Percentiles rank a stretch among this genome's conserved stretches.
Evolutionary conservation across 2,113 vertebrate genomes (phyloP).

Genomic region (Motacilla alba): DNA sequence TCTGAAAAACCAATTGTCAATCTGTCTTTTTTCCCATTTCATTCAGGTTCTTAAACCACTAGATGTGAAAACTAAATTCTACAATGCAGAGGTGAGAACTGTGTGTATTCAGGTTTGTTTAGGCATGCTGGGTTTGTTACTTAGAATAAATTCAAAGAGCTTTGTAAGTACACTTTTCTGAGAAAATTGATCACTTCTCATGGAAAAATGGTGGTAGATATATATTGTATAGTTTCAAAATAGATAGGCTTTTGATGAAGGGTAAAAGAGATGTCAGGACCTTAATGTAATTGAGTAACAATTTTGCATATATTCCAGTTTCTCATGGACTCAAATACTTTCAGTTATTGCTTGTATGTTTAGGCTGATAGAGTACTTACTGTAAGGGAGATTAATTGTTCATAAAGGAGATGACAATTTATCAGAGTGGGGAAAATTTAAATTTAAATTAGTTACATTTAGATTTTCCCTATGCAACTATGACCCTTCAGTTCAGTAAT

Average conservation of each 20-base stretch:
- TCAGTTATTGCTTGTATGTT: not conserved
- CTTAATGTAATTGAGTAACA: not conserved
- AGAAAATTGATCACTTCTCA: not conserved
- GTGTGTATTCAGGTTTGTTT: not conserved
- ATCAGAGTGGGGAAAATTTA: not conserved
- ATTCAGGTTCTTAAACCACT: constrained; percentile 95
- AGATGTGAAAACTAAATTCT: constrained; percentile 99
- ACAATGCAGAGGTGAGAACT: constrained; percentile 90
- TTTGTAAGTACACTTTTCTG: not conserved
- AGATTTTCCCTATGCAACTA: not conserved
- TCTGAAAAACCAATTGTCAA: constrained; percentile 65
- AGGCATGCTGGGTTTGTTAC: not conserved
- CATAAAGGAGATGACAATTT: not conserved
- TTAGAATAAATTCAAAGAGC: not conserved
- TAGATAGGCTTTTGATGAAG: not conserved
- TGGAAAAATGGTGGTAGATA: not conserved
- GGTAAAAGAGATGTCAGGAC: not conserved
- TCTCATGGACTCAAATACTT: not conserved
- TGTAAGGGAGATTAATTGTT: not conserved
- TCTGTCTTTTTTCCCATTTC: constrained; percentile 75
- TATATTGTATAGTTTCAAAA: not conserved
- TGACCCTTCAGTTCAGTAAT: not conserved
- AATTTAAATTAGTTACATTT: not conserved
- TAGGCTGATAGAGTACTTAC: not conserved
- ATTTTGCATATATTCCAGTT: not conserved